A percentile compares a stretch with the other conserved stretches of the same genome.
These are phyloP conservation scores for Hippocampus zosterae DNA, from an alignment of 2,113 vertebrate genomes.

Conservation along the genomic window DNA sequence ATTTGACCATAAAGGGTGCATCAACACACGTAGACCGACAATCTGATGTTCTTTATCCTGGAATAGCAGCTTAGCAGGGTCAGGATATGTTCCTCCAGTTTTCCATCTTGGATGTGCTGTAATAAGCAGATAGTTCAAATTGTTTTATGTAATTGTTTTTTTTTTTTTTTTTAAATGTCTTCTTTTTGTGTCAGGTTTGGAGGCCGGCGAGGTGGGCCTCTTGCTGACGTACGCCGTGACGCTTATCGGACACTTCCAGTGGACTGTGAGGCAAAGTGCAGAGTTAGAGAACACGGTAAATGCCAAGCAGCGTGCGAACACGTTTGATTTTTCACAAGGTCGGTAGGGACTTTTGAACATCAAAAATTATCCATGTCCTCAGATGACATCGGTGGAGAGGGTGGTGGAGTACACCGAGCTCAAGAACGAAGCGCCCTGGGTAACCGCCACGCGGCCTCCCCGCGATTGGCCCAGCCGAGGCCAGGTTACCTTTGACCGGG, in stretches of 20 bases:
- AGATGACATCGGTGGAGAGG: slow-evolving; percentile 97
- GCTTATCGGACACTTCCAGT: slow-evolving; percentile 88
- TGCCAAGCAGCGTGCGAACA: neutral
- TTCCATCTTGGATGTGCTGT: neutral
- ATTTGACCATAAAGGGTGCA: too few species aligned
- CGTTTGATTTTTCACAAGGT: neutral
- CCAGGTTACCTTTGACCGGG: slow-evolving; percentile 81
- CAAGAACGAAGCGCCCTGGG: slow-evolving; percentile 90
- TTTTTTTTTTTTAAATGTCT: too few species aligned
- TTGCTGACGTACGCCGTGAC: slow-evolving; percentile 82
- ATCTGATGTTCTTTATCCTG: too few species aligned
- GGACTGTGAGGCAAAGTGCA: slow-evolving; percentile 87
- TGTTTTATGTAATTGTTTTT: neutral
- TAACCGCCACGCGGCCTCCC: slow-evolving; percentile 78
- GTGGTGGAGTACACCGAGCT: slow-evolving; percentile 90
- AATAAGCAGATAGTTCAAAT: neutral
- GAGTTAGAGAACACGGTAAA: slow-evolving; percentile 90
- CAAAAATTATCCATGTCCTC: neutral
- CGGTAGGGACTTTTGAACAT: neutral
- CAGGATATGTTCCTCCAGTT: too few species aligned
- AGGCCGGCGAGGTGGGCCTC: slow-evolving; percentile 83
- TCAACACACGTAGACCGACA: too few species aligned
- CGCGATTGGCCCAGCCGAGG: slow-evolving; percentile 84
- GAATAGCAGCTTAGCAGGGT: too few species aligned
- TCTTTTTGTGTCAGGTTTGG: slow-evolving; percentile 62